Base-by-base conservation (phyloP, 2,888 invertebrate species). In the Hartigia nigra region DNA sequence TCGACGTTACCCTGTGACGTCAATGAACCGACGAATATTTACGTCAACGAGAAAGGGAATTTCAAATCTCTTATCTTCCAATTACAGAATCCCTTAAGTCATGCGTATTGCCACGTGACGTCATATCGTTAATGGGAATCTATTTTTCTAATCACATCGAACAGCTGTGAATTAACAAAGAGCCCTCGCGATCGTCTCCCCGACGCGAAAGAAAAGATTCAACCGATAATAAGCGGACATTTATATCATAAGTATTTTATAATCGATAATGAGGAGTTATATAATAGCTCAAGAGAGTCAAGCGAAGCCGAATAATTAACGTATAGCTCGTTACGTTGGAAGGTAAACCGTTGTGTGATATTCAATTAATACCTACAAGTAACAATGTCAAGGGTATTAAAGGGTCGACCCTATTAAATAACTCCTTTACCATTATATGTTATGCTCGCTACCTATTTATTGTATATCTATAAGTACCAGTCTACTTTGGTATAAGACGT, bases 121-220 rank as follows among this genome's bases (percentile, higher is more conserved):
- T 9, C 23, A 23, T 55, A 55, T 9, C 23, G 23, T 9, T 9
- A 55, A 55, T 23, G 14, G 9, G 9, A 0, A 55, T 55, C 14
- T 55, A 55, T 23, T 39, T 23, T 14, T 39, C 2, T 55, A 0
- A 23, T 23, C 9, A 9, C 23, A 5, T 55, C 0, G 2, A 23
- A 55, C 23, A 9, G 9, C 23, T 1, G 23, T 2, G 5, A 23
- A 55, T 23, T 9, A 55, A 23, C 5, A 23, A 23, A 14, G 3
- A 37, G 1, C 9, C 2, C 9, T 9, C 5, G 23, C 9, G 9
- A 14, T 23, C 0, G 2, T 0, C 23, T 2, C 23, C 9, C 1
- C 9, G 23, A 55, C 23, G 1, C 0, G 23, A 55, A 23, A 23
- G 23, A 55, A 55, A 55, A 39, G 23, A 55, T 23, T 9, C 14